Base-by-base conservation (phyloP, 2,797 vertebrate genomes). In the Botia kubotai region DNA sequence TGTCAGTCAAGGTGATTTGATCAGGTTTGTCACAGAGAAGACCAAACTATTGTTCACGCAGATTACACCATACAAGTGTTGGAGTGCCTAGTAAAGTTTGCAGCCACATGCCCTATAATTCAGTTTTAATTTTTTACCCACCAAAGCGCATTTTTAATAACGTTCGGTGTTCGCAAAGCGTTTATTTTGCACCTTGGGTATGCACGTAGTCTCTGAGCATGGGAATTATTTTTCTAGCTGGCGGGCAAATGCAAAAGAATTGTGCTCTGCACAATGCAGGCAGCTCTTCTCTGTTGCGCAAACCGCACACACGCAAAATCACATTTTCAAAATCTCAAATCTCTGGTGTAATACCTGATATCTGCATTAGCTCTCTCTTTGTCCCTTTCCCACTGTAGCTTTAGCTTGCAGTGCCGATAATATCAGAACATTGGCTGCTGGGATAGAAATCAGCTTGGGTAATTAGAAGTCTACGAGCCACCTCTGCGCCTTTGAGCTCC, bases 401-500 rank as follows among this genome's bases (percentile, higher is more conserved):
- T 72, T 43, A 66, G 60, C 77, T 73, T 3, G 6, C 69, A 62
- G 29, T 48, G 39, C 70, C 36, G 70, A 65, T 70, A 29, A 16
- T 72, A 55, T 79, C 26, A 72, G 70, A 72, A 52, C 70, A 46
- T 46, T 66, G 60, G 48, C 60, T 80, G 58, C 19, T 23, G 50
- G 70, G 77, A 72, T 72, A 80, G 70, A 80, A 79, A 80, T 80
- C 77, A 66, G 16, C 77, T 80, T 50, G 66, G 77, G 58, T 80
- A 72, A 80, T 80, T 80, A 72, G 77, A 80, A 72, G 77, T 80
- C 77, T 66, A 65, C 7, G 48, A 66, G 60, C 70, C 48, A 80
- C 77, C 77, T 72, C 69, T 80, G 77, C 43, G 58, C 69, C 60
- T 72, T 72, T 80, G 77, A 80, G 77, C 77, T 55, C 58, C 39